A percentile compares a stretch with the other conserved stretches of the same genome.
These are phyloP conservation scores for Irena cyanogastra DNA, from an alignment of 2,113 vertebrate species.

Conservation along the genomic window DNA sequence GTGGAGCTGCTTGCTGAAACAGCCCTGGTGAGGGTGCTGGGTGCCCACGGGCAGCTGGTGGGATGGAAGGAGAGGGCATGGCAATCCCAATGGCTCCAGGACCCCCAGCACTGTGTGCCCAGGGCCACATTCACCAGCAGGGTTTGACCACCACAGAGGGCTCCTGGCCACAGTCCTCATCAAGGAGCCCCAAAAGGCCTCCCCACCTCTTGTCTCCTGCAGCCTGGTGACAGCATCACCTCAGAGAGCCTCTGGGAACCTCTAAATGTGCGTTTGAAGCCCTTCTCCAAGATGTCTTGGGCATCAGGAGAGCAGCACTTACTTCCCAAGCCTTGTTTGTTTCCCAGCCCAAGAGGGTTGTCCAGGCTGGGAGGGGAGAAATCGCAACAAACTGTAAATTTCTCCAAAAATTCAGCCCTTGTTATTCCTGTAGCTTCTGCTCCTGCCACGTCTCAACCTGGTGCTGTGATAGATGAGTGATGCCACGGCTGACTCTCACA, in stretches of 20 bases:
- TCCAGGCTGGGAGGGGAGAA: not conserved
- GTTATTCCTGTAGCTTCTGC: not conserved
- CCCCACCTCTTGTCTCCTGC: not conserved
- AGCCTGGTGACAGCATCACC: not conserved
- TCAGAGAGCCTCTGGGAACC: not conserved
- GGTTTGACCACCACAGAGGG: not conserved
- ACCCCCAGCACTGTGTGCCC: not conserved
- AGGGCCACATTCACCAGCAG: too few relatives aligned
- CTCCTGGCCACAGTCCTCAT: not conserved
- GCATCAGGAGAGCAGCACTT: not conserved
- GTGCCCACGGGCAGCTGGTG: slow-evolving; percentile 58
- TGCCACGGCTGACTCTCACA: too few relatives aligned
- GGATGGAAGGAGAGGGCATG: not conserved
- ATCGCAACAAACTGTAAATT: not conserved
- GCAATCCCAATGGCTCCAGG: not conserved
- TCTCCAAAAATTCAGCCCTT: not conserved
- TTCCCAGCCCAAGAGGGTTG: not conserved
- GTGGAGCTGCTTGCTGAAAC: slow-evolving; percentile 62
- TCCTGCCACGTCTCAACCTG: not conserved
- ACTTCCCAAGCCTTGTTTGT: not conserved
- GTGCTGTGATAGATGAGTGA: too few relatives aligned
- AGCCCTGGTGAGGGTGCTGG: slow-evolving; percentile 69
- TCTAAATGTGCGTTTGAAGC: not conserved
- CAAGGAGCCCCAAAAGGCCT: not conserved
- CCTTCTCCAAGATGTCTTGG: not conserved